Percentiles rank a stretch among this genome's conserved stretches.
Evolutionary conservation across 1,140 invertebrate species (phyloP).

Genomic region (Acyrthosiphon pisum): DNA sequence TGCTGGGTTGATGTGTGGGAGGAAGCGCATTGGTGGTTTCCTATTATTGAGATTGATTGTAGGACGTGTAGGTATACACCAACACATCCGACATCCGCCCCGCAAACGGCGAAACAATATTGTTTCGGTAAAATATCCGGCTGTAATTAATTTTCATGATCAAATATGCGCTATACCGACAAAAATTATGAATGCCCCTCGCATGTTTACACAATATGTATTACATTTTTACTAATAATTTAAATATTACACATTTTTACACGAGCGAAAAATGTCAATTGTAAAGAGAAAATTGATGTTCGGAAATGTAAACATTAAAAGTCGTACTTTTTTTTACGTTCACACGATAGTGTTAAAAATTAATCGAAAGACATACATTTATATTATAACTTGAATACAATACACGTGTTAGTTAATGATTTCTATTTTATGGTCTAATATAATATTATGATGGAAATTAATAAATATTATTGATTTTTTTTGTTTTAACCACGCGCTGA

Average conservation of each 20-base stretch:
- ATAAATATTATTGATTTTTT: not conserved
- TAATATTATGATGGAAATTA: not conserved
- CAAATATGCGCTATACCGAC: not conserved
- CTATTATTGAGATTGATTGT: conserved; percentile 19
- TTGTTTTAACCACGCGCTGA: not conserved
- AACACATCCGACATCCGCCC: conserved; percentile 33
- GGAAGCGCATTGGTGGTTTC: not conserved
- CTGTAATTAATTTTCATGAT: not conserved
- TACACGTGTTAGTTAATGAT: not conserved
- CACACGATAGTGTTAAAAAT: not conserved
- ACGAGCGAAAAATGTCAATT: not conserved
- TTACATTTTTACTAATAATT: not conserved
- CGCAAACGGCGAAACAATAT: not conserved
- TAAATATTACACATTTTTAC: not conserved
- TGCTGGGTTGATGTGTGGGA: not conserved
- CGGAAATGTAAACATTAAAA: not conserved
- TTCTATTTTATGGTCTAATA: not conserved
- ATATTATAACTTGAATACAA: not conserved
- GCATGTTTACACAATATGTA: not conserved
- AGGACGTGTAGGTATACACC: not conserved
- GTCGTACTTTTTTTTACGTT: not conserved
- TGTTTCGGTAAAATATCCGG: conserved; percentile 31
- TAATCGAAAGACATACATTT: not conserved
- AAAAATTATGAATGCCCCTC: not conserved
- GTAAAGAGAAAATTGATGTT: not conserved